Conservation (phyloP, 2,888 invertebrate species). For the Rhagonycha fulva region DNA sequence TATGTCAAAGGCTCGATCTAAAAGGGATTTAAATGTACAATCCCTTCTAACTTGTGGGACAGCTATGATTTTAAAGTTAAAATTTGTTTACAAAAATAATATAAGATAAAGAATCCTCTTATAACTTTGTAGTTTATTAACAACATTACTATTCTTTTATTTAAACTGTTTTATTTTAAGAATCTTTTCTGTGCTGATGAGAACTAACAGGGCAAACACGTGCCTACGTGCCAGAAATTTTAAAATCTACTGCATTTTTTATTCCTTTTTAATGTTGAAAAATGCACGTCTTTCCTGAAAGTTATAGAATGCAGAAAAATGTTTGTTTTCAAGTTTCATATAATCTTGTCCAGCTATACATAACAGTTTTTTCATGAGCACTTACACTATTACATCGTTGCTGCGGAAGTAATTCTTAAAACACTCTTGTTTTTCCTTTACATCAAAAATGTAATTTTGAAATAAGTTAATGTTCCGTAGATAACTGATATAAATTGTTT, state of each 20-base stretch:
- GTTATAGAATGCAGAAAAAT: not conserved
- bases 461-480: conserved; percentile 48
- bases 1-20: not conserved
- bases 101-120: not conserved
- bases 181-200: not conserved
- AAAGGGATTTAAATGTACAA: not conserved
- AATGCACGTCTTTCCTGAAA: not conserved
- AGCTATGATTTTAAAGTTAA: not conserved
- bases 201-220: not conserved
- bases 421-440: conserved; percentile 33
- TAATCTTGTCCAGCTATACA: not conserved
- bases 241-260: not conserved
- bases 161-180: not conserved
- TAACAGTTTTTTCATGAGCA: not conserved
- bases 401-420: conserved; percentile 23
- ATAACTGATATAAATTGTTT: conserved; percentile 50
- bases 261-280: not conserved
- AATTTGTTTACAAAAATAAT: not conserved
- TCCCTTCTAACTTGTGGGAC: not conserved
- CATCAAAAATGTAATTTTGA: conserved; percentile 45
- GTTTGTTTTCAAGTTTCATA: not conserved
- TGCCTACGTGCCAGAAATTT: not conserved
- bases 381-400: not conserved
- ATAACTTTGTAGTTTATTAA: not conserved
- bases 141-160: not conserved